Evolutionary conservation across 2,888 invertebrate genomes (phyloP), one percentile per base, ranked within the genome.

Genomic region (Phortica magna): DNA sequence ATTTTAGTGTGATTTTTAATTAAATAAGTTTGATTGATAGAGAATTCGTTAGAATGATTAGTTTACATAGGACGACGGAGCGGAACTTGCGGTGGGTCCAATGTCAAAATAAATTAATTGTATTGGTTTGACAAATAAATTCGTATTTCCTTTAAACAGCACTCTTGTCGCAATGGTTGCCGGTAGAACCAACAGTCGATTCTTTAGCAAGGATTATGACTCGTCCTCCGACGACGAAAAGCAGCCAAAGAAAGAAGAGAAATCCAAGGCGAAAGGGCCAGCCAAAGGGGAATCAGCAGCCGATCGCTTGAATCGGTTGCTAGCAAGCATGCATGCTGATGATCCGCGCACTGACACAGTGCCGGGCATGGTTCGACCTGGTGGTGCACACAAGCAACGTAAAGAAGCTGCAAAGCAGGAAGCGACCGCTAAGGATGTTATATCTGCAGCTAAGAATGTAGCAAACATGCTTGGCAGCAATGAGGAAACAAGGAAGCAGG

Each of bases 361-460:
- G 10, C 39, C 84, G 0, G 83, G 84, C 5, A 83, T 90, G 73
- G 85, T 90, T 3, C 88, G 85, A n/a, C 91, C 92, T 0, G 89
- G 90, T 7, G 88, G 87, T n/a, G 86, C 83, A 0, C 82, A 83
- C 74, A 83, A 84, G 10, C 81, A 82, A 17, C 87, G 84, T 2
- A 81, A 83, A 12, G 83, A 85, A 19, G 79, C 82, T 7, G 77
- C 81, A 0, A 87, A 88, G 17, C 82, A 88, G 64, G 82, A 87
- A 7, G 77, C 75, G 0, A 81, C 82, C 0, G 76, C 87, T 0
- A 87, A 89, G 48, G 85, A 90, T 81, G 82, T 92, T 0, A 75
- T 90, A 10, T 82, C 87, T 17, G 96, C 96, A 10, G 96, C 95
- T 0, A 94, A 94, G 88, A 93, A 94, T 78, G 96, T 96, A n/a